phyloP scores from a whole-genome alignment of 2,888 invertebrate species.

The Siphlonurus alternatus region DNA sequence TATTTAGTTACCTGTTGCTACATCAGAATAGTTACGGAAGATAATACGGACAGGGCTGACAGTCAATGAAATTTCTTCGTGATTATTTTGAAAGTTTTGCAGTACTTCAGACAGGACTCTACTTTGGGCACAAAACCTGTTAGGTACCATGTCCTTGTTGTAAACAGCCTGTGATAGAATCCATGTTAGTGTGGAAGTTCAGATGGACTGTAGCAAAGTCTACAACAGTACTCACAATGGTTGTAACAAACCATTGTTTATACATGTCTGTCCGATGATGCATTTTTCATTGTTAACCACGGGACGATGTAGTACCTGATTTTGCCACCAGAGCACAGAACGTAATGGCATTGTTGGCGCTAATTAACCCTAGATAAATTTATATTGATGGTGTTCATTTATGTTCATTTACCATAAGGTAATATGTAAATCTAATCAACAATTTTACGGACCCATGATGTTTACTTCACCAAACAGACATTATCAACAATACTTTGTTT shows the following conservation, averaged over 20 bases:
- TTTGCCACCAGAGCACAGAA: too few relatives aligned
- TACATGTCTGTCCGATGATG: too few relatives aligned
- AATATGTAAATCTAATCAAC: conserved; percentile 7
- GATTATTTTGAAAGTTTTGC: conserved; percentile 58
- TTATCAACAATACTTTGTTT: too few relatives aligned
- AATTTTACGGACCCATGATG: conserved; percentile 5
- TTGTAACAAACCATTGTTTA: too few relatives aligned
- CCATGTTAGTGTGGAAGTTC: conserved; percentile 2
- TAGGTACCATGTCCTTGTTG: conserved; percentile 22
- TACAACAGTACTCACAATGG: too few relatives aligned
- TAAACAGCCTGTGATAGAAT: conserved; percentile 24
- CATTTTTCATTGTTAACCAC: too few relatives aligned
- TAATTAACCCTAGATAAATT: too few relatives aligned
- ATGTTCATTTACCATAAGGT: too few relatives aligned
- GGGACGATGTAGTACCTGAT: too few relatives aligned
- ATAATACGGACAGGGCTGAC: conserved; percentile 42
- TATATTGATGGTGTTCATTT: too few relatives aligned
- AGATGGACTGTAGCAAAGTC: conserved; percentile 6
- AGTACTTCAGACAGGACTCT: conserved; percentile 55
- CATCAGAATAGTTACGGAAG: conserved; percentile 63
- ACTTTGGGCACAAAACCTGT: conserved; percentile 39
- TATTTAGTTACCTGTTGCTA: conserved; percentile 28
- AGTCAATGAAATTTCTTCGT: conserved; percentile 68
- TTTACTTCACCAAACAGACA: too few relatives aligned
- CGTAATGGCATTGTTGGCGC: too few relatives aligned